phyloP scores from a whole-genome alignment of 2,888 invertebrate genomes.

The Hetaerina titia region DNA sequence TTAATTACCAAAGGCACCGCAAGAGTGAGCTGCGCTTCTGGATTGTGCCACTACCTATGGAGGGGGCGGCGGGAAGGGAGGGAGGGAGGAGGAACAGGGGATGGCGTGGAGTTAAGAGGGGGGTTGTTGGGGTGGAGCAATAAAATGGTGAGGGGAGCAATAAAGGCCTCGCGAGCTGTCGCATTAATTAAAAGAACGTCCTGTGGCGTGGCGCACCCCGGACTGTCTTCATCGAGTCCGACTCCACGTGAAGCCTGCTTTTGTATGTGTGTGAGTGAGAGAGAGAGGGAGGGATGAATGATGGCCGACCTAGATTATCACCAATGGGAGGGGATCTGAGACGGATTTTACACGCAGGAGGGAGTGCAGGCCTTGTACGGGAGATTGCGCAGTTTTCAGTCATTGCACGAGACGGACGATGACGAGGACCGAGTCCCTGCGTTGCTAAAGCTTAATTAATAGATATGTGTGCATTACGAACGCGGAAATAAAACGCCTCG shows the following conservation, averaged over 20 bases:
- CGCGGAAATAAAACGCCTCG: no score
- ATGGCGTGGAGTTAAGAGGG: not conserved
- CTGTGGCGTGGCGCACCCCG: not conserved
- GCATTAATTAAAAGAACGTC: slow-evolving; percentile 24
- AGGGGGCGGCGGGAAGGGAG: not conserved
- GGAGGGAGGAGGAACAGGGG: not conserved
- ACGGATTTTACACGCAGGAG: not conserved
- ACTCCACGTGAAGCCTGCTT: not conserved
- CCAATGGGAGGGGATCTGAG: not conserved
- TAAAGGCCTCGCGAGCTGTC: not conserved
- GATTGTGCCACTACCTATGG: not conserved
- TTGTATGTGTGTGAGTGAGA: no score
- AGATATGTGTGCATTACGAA: no score
- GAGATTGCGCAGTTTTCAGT: not conserved
- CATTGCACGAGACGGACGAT: not conserved
- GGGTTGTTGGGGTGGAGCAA: not conserved
- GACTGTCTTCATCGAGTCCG: not conserved
- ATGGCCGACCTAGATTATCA: slow-evolving; percentile 14
- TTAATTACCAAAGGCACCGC: slow-evolving; percentile 27
- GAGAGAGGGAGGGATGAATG: not conserved
- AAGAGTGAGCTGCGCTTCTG: not conserved
- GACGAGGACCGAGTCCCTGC: not conserved
- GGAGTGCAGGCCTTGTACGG: not conserved
- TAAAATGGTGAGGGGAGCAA: not conserved
- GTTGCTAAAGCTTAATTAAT: no score